A percentile compares a stretch with the other conserved stretches of the same genome.
phyloP scores from a whole-genome alignment of 2,888 invertebrate genomes.

The Acanthosepion esculentum region DNA sequence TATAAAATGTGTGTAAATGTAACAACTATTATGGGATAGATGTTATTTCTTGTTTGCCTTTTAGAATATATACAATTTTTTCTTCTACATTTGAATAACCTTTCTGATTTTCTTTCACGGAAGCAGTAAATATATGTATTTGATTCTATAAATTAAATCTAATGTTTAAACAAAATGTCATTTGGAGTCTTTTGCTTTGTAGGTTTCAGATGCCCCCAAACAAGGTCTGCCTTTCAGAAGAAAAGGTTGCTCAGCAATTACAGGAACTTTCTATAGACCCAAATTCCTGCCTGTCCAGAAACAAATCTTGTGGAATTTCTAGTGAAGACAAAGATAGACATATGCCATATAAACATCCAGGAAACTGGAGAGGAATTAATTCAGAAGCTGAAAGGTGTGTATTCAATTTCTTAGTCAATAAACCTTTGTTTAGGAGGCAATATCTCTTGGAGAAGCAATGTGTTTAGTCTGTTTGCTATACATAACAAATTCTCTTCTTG shows the following conservation, averaged over 20 bases:
- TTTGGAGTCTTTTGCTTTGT: neutral
- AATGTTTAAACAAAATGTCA: neutral
- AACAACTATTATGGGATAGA: too few species aligned
- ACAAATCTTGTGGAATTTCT: slow-evolving; percentile 16
- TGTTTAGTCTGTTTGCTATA: too few species aligned
- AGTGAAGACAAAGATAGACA: neutral
- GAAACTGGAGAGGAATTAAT: slow-evolving; percentile 13
- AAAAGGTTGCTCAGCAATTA: slow-evolving; percentile 39
- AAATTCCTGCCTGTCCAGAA: slow-evolving; percentile 39
- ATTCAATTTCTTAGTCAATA: neutral
- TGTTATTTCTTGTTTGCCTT: too few species aligned
- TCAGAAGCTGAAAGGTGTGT: neutral
- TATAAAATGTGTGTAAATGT: too few species aligned
- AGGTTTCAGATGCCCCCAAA: slow-evolving; percentile 44
- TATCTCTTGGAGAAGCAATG: too few species aligned
- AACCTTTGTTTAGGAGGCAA: too few species aligned
- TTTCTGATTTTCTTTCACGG: too few species aligned
- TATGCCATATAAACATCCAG: neutral
- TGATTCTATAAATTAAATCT: too few species aligned
- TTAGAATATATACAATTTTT: too few species aligned
- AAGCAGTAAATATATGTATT: too few species aligned
- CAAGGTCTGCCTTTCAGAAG: slow-evolving; percentile 45
- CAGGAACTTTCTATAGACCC: slow-evolving; percentile 42
- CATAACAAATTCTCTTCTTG: too few species aligned
- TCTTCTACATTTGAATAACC: too few species aligned